Conservation (phyloP, 2,113 vertebrate species). For the Pterophyllum scalare region DNA sequence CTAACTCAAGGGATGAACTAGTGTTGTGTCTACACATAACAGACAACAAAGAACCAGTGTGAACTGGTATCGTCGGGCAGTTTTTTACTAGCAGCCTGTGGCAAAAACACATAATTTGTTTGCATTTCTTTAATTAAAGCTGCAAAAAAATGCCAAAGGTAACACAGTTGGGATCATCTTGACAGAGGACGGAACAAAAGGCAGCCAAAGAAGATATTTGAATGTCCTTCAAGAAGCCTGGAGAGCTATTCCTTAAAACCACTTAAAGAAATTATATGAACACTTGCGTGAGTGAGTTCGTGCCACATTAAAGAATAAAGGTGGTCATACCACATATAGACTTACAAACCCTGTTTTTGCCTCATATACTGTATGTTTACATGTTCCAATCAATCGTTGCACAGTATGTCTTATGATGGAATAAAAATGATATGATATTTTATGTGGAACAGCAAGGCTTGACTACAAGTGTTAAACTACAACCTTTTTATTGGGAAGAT, state of each 20-base stretch:
- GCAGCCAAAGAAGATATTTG: not conserved
- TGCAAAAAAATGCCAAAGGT: not conserved
- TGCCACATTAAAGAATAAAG: not conserved
- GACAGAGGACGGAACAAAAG: too few species aligned
- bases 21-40: not conserved
- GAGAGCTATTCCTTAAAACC: not conserved
- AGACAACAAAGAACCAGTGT: not conserved
- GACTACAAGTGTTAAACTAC: not conserved
- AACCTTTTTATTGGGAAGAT: not conserved
- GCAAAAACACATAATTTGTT: not conserved
- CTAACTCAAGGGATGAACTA: not conserved
- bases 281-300: not conserved
- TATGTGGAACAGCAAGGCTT: not conserved
- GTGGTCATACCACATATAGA: not conserved
- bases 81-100: not conserved
- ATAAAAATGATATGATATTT: not conserved
- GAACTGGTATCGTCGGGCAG: not conserved
- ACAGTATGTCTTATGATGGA: too few species aligned
- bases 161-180: fast-evolving
- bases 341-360: not conserved
- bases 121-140: not conserved
- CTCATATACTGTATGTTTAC: too few species aligned
- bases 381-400: too few species aligned
- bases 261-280: not conserved
- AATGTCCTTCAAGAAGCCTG: not conserved